A percentile compares a stretch with the other conserved stretches of the same genome.
phyloP scores from a whole-genome alignment of 2,797 vertebrate species.

The Margarornis squamiger region DNA sequence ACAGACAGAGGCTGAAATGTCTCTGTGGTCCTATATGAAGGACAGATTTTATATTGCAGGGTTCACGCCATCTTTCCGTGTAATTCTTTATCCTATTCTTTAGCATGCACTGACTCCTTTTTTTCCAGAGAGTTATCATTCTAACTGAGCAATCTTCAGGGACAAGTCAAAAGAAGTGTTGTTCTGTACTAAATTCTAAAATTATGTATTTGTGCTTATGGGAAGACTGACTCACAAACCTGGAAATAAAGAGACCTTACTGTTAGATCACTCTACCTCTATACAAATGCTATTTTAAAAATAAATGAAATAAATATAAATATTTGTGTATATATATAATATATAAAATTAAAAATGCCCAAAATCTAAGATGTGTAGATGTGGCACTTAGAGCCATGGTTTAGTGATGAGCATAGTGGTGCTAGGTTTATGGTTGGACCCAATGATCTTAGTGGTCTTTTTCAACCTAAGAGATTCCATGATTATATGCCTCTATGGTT shows the following conservation, averaged over 20 bases:
- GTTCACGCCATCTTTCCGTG: accelerated
- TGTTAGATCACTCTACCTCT: neutral
- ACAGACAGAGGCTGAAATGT: neutral
- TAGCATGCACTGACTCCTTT: neutral
- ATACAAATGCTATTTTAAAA: neutral
- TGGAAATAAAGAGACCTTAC: neutral
- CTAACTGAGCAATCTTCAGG: neutral
- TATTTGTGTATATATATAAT: no score
- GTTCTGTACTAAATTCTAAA: neutral
- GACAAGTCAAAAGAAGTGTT: neutral
- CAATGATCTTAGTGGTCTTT: neutral
- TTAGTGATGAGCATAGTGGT: neutral
- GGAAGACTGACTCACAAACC: neutral
- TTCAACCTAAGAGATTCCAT: neutral
- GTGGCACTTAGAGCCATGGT: neutral
- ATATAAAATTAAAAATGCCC: neutral
- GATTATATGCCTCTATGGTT: neutral
- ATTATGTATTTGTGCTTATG: neutral
- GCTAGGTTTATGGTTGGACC: neutral
- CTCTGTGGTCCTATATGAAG: accelerated
- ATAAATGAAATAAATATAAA: no score
- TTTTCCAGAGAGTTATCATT: neutral
- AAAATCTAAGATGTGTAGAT: neutral
- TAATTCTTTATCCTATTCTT: neutral
- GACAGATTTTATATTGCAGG: neutral